These are phyloP conservation scores for Vulpes ferrilata DNA, from an alignment of 2,113 vertebrate genomes.

Conservation along the genomic window DNA sequence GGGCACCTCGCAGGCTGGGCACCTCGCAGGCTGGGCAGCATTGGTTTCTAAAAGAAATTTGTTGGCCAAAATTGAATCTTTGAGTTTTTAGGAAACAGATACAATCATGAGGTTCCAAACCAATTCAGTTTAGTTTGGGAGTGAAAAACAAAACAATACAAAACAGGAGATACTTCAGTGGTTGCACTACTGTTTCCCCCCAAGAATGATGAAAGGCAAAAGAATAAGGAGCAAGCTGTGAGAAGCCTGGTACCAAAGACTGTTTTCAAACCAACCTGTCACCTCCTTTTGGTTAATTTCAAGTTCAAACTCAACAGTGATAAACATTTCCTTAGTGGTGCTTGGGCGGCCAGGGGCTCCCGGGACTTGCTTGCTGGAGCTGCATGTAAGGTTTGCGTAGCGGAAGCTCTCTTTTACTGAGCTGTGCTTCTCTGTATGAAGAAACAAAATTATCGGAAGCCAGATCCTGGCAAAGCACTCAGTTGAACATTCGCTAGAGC, in stretches of 20 bases:
- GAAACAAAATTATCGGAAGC: conserved; percentile 88
- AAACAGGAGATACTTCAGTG: conserved; percentile 99
- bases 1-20: background rate
- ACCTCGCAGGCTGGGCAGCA: conserved; percentile 53
- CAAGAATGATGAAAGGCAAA: conserved; percentile 82
- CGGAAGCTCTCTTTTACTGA: conserved; percentile 95
- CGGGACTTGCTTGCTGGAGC: conserved; percentile 88
- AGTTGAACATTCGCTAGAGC: conserved; percentile 62
- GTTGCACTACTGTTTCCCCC: conserved; percentile 55
- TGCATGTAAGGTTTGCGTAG: conserved; percentile 96
- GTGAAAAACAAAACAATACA: conserved; percentile 85
- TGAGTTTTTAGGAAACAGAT: conserved; percentile 61
- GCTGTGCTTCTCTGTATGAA: conserved; percentile 93
- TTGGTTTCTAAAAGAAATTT: conserved; percentile 61
- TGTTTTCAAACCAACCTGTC: conserved; percentile 97
- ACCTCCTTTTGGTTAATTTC: conserved; percentile 97
- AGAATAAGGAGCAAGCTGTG: conserved; percentile 69
- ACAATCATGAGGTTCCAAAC: conserved; percentile 67
- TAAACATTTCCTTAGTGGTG: conserved; percentile 90
- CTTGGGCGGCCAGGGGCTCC: conserved; percentile 91
- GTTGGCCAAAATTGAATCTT: conserved; percentile 51
- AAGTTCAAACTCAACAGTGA: conserved; percentile 96
- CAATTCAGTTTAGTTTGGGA: conserved; percentile 72
- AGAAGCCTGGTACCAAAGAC: conserved; percentile 82
- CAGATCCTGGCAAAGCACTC: conserved; percentile 83